Evolutionary conservation across 2,888 invertebrate species (phyloP).

Genomic region (Tetragonisca angustula): DNA sequence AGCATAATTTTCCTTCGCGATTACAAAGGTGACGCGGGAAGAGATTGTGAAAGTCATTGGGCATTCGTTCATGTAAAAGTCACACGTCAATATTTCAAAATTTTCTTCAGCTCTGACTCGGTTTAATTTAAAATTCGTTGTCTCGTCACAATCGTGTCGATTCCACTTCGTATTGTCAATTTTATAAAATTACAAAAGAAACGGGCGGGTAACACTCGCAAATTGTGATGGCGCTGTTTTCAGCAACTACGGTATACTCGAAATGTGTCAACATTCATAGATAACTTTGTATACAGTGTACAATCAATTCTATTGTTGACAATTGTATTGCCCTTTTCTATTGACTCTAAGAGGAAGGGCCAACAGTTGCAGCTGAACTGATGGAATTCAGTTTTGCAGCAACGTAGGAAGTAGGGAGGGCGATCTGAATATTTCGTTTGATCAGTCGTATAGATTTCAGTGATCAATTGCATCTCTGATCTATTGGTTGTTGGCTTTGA

Average conservation of each 20-base stretch:
- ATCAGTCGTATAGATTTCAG: background rate
- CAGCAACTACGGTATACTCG: background rate
- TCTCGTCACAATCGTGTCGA: too few species aligned
- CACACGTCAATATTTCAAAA: background rate
- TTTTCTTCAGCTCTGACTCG: too few species aligned
- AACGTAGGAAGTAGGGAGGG: background rate
- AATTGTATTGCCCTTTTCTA: background rate
- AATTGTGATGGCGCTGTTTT: background rate
- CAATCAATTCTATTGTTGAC: constrained; percentile 14
- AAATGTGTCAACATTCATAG: background rate
- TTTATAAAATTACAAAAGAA: too few species aligned
- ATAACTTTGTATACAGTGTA: constrained; percentile 19
- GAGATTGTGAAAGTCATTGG: too few species aligned
- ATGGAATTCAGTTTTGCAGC: background rate
- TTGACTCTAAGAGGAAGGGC: background rate
- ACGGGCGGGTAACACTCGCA: too few species aligned
- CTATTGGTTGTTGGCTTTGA: background rate
- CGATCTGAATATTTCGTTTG: constrained; percentile 1
- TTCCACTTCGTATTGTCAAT: too few species aligned
- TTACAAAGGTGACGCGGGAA: background rate
- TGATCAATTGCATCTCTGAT: background rate
- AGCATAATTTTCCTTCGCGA: background rate
- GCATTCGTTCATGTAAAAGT: too few species aligned
- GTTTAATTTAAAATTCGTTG: too few species aligned
- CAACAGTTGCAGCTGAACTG: constrained; percentile 40